Evolutionary conservation across 23 tunicate species (phyloP), one percentile per base, ranked within the genome.

Genomic region (Trididemnum nubilum): DNA sequence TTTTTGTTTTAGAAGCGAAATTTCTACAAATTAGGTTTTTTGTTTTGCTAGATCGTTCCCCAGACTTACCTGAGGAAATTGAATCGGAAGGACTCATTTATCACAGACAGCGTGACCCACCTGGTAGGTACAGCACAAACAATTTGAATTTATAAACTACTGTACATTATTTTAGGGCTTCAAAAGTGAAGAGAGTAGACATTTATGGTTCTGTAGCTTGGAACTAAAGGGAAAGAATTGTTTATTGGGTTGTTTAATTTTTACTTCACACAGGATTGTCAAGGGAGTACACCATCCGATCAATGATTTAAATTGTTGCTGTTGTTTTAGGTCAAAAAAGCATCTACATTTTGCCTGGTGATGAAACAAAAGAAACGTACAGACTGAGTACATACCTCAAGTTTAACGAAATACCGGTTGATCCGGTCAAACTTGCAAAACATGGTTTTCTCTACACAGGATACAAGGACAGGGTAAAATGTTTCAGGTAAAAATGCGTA

Each of bases 361-460:
- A 85, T 63, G 33, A 31, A n/a, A 12, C 36, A n/a, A 39, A 61
- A 3, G 88, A 85, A 67, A 38, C 73, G 0, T 85, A 85, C 69
- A 29, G 88, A 22, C 30, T 85, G 51, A 64, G 78, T 30, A 77
- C 88, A 1, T 85, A 33, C 40, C 18, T 30, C 32, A 77, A 85
- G 25, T 85, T 64, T 77, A 1, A 34, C 1, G 32, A 69, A 2
- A 0, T 1, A 35, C 88, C 82, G 2, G 40, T 64, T 0, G 63
- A 50, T n/a, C 37, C 44, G 29, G 21, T 0, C n/a, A 26, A n/a
- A 51, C 32, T 85, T 0, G 88, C 88, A 28, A 58, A 35, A 25
- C 71, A 82, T 34, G 88, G 88, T 3, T 85, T 85, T 30, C 54
- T 30, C 9, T 85, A 64, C 76, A 85, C 88, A 36, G 88, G 88